Conservation (phyloP, 2,113 vertebrate genomes). For the Heptranchias perlo region DNA sequence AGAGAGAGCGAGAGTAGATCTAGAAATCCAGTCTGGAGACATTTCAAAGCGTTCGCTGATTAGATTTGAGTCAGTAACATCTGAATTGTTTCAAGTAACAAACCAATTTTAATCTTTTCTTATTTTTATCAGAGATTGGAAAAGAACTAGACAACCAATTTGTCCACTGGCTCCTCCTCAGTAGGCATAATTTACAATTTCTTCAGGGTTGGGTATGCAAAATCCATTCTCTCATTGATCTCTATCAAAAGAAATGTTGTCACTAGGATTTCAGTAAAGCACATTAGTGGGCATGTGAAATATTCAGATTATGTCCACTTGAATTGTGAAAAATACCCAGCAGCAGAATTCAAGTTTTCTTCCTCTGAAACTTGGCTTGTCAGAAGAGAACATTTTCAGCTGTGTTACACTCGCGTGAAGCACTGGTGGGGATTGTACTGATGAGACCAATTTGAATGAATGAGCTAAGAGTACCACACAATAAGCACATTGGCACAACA, state of each 20-base stretch:
- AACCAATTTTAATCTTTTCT: background rate
- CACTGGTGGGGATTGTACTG: background rate
- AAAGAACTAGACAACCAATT: too few relatives aligned
- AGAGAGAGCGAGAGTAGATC: background rate
- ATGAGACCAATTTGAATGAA: background rate
- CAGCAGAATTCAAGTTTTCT: background rate
- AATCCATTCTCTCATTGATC: background rate
- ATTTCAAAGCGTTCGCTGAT: background rate
- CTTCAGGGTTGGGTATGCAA: background rate
- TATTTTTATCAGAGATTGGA: background rate
- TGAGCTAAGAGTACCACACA: background rate
- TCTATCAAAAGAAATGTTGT: background rate
- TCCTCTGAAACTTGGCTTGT: background rate
- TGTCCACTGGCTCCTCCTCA: background rate
- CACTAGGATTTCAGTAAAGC: background rate
- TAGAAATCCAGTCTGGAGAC: background rate
- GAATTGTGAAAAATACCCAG: background rate
- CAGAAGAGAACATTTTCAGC: background rate
- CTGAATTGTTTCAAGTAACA: background rate
- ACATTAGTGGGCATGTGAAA: background rate
- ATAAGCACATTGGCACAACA: too few relatives aligned
- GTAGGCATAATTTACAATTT: background rate
- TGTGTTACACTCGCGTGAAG: background rate
- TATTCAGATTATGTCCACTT: background rate
- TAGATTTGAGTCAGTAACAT: background rate